Percentiles rank a stretch among this genome's conserved stretches.
Evolutionary conservation across 1,140 invertebrate species (phyloP).

Genomic region (Zeugodacus cucurbitae): DNA sequence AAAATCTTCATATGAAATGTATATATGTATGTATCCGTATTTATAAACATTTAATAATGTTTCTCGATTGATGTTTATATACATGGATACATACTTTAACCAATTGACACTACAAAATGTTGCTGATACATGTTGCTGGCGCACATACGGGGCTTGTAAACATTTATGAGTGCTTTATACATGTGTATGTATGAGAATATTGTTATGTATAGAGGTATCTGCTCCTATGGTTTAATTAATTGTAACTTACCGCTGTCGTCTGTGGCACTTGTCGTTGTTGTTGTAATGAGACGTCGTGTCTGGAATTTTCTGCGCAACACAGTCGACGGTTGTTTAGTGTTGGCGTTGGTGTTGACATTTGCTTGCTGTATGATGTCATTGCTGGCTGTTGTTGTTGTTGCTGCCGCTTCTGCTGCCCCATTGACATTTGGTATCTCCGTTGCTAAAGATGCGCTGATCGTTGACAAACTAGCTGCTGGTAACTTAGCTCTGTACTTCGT

Average conservation of each 20-base stretch:
- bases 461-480: constrained; percentile 48
- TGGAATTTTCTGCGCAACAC: constrained; percentile 60
- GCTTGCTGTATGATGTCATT: constrained; percentile 52
- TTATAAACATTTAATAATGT: background rate
- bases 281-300: constrained; percentile 57
- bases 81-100: background rate
- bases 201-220: background rate
- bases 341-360: constrained; percentile 47
- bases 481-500: constrained; percentile 26
- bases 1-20: too few relatives aligned
- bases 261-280: constrained; percentile 45
- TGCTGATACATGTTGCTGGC: background rate
- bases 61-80: background rate
- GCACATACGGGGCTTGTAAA: background rate
- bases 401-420: background rate
- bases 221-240: background rate
- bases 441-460: constrained; percentile 40
- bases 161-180: background rate
- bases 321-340: constrained; percentile 44
- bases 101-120: background rate
- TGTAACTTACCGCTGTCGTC: constrained; percentile 56
- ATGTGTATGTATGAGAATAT: background rate
- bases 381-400: background rate
- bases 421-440: constrained; percentile 1
- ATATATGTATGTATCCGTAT: background rate